Percentiles rank a stretch among this genome's conserved stretches.
These are phyloP conservation scores for Dryoscopus gambensis DNA, from an alignment of 2,113 vertebrate genomes.

Conservation along the genomic window DNA sequence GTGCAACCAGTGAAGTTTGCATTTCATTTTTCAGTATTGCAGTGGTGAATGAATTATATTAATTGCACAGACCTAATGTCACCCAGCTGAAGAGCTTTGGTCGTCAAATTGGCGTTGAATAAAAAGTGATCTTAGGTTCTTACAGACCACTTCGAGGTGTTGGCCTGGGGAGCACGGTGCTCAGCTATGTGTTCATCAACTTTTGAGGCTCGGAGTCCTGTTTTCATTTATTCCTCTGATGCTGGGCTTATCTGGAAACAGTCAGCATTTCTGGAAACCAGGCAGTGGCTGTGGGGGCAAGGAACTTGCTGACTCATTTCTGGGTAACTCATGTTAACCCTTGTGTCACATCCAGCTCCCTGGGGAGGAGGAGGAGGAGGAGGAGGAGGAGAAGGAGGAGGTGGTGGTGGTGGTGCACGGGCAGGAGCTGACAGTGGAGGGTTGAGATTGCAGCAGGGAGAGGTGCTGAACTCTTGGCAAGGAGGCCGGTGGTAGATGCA, in stretches of 20 bases:
- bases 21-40: background rate
- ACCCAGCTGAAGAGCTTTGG: background rate
- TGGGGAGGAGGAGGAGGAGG: background rate
- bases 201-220: background rate
- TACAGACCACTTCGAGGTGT: background rate
- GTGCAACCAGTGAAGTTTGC: background rate
- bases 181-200: background rate
- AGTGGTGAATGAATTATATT: background rate
- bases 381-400: background rate
- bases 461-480: background rate
- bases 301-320: slow-evolving; percentile 36
- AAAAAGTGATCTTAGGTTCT: background rate
- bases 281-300: background rate
- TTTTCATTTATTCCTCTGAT: background rate
- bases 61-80: accelerated
- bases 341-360: background rate
- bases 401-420: background rate
- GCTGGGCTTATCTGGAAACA: background rate
- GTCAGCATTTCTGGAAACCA: slow-evolving; percentile 25
- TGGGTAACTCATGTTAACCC: background rate
- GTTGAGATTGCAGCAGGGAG: background rate
- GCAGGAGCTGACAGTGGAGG: background rate
- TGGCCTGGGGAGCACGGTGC: background rate
- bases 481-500: background rate
- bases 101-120: background rate